Percentiles rank a stretch among this genome's conserved stretches.
Evolutionary conservation across 2,888 invertebrate species (phyloP).

Genomic region (Xylota segnis): DNA sequence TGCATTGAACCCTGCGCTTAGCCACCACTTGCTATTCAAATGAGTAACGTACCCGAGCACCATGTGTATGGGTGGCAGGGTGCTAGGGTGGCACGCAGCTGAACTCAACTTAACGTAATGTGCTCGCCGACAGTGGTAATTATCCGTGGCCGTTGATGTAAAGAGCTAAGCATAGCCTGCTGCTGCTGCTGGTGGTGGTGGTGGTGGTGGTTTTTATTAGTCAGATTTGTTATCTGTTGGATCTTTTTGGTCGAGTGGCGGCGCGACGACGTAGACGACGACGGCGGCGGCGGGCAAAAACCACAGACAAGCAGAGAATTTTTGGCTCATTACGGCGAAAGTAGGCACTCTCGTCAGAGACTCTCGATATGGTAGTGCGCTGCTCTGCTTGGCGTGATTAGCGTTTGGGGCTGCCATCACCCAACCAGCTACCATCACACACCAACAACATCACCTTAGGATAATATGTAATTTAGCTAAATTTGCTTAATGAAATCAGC

Average conservation of each 20-base stretch:
- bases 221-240: conserved; percentile 57
- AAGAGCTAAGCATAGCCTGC: conserved; percentile 8
- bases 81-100: not conserved
- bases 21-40: conserved; percentile 53
- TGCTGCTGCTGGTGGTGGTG: conserved; percentile 5
- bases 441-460: conserved; percentile 46
- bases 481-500: conserved; percentile 64
- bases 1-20: conserved; percentile 62
- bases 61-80: conserved; percentile 29
- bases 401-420: conserved; percentile 16
- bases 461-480: conserved; percentile 58
- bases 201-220: conserved; percentile 51
- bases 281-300: conserved; percentile 10
- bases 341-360: conserved; percentile 21
- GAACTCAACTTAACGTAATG: conserved; percentile 44
- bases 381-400: conserved; percentile 36
- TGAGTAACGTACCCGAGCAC: conserved; percentile 42
- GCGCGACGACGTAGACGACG: not conserved
- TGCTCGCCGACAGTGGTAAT: conserved; percentile 64
- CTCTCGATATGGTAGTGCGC: conserved; percentile 6
- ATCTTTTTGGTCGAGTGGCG: conserved; percentile 57
- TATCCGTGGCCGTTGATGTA: conserved; percentile 63
- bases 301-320: conserved; percentile 46
- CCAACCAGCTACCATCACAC: conserved; percentile 20
- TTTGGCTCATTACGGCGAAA: conserved; percentile 44